A percentile compares a stretch with the other conserved stretches of the same genome.
phyloP scores from a whole-genome alignment of 2,113 vertebrate genomes.

The Sitta europaea region DNA sequence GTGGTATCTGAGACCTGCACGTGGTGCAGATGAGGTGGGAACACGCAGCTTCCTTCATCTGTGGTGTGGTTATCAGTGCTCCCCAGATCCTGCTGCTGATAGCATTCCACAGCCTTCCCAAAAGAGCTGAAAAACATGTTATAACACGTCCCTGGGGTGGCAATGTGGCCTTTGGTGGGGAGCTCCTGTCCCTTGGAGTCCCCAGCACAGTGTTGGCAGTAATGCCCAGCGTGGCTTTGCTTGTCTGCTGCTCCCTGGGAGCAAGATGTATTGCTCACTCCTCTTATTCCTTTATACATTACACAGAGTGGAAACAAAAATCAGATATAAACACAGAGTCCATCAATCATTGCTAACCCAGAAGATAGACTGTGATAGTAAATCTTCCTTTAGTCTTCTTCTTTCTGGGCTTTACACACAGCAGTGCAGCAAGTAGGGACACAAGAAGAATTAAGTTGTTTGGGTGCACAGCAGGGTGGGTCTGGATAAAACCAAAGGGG shows the following conservation, averaged over 20 bases:
- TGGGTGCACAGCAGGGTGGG: background rate
- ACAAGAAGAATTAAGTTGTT: background rate
- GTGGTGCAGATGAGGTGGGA: background rate
- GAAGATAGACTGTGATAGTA: background rate
- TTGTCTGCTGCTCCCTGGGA: background rate
- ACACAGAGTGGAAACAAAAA: background rate
- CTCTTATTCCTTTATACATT: background rate
- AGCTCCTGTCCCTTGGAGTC: background rate
- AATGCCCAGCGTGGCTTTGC: background rate
- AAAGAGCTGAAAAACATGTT: background rate
- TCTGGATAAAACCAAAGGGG: background rate
- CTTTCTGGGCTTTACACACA: background rate
- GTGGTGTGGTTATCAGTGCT: background rate
- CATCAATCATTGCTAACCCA: background rate
- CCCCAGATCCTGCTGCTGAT: background rate
- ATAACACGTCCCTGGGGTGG: background rate
- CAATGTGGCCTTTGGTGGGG: background rate
- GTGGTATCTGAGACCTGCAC: background rate
- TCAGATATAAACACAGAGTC: background rate
- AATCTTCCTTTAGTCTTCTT: background rate
- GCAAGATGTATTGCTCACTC: background rate
- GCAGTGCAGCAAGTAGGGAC: background rate
- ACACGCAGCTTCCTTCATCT: background rate
- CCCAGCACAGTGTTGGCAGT: fast-evolving
- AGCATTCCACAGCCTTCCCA: background rate